phyloP scores from a whole-genome alignment of 2,113 vertebrate genomes.

The Seriola quinqueradiata region DNA sequence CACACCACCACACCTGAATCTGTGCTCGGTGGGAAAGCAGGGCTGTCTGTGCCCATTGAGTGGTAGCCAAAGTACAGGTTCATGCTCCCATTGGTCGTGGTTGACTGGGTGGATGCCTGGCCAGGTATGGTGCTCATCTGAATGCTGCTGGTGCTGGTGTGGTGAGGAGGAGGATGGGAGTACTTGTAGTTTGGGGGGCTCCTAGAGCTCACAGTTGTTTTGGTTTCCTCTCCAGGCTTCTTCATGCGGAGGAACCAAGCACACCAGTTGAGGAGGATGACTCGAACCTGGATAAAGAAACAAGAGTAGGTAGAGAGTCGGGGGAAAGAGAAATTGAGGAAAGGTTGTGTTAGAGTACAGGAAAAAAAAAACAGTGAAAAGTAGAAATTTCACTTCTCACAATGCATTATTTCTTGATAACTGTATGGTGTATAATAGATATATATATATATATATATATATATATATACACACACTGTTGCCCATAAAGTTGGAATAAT shows the following conservation, averaged over 20 bases:
- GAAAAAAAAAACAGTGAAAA: neutral
- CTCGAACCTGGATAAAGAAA: conserved; percentile 77
- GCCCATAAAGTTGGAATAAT: too few species aligned
- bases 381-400: neutral
- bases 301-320: neutral
- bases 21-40: conserved; percentile 81
- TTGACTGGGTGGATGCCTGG: conserved; percentile 77
- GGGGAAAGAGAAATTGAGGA: neutral
- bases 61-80: conserved; percentile 87
- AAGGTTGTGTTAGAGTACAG: neutral
- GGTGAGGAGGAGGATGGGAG: conserved; percentile 79
- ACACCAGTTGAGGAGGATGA: conserved; percentile 91
- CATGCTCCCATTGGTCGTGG: conserved; percentile 85
- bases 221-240: conserved; percentile 88
- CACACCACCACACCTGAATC: conserved; percentile 81
- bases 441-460: too few species aligned
- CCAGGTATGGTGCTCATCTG: conserved; percentile 85
- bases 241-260: conserved; percentile 94
- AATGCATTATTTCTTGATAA: too few species aligned
- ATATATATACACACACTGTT: too few species aligned
- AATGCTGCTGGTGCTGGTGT: conserved; percentile 84
- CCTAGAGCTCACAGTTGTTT: conserved; percentile 69
- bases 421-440: too few species aligned
- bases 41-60: conserved; percentile 79
- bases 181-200: conserved; percentile 82